Base-by-base conservation (phyloP, 2,797 vertebrate species). In the Cynopterus sphinx region DNA sequence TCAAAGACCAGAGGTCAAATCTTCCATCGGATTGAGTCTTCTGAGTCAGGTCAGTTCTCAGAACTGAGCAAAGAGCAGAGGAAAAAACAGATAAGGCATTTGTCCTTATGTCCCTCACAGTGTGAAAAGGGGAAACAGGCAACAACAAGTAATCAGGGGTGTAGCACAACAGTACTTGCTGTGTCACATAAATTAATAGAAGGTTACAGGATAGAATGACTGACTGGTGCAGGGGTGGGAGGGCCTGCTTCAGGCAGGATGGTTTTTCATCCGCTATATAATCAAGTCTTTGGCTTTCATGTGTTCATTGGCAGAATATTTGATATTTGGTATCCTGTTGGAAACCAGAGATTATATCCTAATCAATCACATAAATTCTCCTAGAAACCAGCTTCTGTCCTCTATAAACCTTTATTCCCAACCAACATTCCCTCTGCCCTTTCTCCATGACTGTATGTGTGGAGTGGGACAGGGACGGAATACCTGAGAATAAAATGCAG, bases 221-320 rank as follows among this genome's bases (percentile, higher is more conserved):
- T 17, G 15, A 43, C 49, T 16, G 59, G 16, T 4, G 0, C 8
- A 13, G 19, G 9, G 12, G 43, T 10, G 7, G 13, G 0, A 16
- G 3, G 11, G 8, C 31, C 55, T 43, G 2, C 6, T 21, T 36
- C 15, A 31, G 36, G 24, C 21, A 49, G n/a, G 9, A 43, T 59
- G 2, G 0, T 49, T 77, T 90, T 67, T 71, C 22, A 41, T 12
- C 4, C 63, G 55, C 8, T 16, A 65, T 22, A 78, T 0, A 65
- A 41, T 84, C 24, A 57, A 68, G 21, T n/a, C 22, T 78, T 71
- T 55, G 36, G 6, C 10, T 84, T 75, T 77, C 46, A 24, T 36
- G 4, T 36, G n/a, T 36, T 82, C 53, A 26, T 12, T 46, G 63
- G 53, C 33, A 84, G 74, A 89, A 83, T 68, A 88, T 83, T 83